These are phyloP conservation scores for Harpegnathos saltator DNA, from an alignment of 1,140 invertebrate species.

Conservation along the genomic window DNA sequence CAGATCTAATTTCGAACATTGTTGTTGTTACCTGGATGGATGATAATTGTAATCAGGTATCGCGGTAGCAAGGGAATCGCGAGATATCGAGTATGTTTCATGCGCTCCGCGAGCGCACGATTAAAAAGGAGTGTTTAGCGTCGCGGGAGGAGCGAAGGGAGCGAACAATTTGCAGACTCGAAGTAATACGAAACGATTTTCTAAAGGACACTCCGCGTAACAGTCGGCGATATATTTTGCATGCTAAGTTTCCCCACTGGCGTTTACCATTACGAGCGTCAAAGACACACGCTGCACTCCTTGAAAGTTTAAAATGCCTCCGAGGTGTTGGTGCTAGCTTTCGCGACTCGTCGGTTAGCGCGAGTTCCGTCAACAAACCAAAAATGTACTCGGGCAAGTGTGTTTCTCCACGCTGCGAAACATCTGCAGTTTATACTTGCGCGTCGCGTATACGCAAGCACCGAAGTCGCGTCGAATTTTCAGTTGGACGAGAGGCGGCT, in stretches of 20 bases:
- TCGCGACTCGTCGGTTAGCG: slow-evolving; percentile 52
- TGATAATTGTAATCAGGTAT: slow-evolving; percentile 33
- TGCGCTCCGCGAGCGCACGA: not conserved
- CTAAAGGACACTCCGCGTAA: not conserved
- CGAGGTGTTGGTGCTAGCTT: slow-evolving; percentile 55
- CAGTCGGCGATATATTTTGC: slow-evolving; percentile 14
- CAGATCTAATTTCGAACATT: slow-evolving; percentile 7
- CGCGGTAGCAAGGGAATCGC: not conserved
- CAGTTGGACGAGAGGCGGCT: not conserved
- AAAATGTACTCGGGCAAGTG: slow-evolving; percentile 46
- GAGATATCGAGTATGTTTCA: not conserved
- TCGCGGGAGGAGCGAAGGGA: not conserved
- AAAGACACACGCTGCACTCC: slow-evolving; percentile 43
- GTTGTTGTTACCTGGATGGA: not conserved
- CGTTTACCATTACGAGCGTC: slow-evolving; percentile 50
- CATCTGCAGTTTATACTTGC: not conserved
- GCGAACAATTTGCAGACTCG: not conserved
- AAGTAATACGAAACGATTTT: not conserved
- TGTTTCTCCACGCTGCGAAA: not conserved
- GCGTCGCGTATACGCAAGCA: not conserved
- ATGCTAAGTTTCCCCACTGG: not conserved
- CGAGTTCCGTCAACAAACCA: slow-evolving; percentile 66
- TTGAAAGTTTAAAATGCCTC: slow-evolving; percentile 70
- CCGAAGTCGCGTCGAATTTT: slow-evolving; percentile 8
- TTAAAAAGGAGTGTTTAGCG: too few relatives aligned